phyloP scores from a whole-genome alignment of 2,888 invertebrate genomes.

The Helleia helle region DNA sequence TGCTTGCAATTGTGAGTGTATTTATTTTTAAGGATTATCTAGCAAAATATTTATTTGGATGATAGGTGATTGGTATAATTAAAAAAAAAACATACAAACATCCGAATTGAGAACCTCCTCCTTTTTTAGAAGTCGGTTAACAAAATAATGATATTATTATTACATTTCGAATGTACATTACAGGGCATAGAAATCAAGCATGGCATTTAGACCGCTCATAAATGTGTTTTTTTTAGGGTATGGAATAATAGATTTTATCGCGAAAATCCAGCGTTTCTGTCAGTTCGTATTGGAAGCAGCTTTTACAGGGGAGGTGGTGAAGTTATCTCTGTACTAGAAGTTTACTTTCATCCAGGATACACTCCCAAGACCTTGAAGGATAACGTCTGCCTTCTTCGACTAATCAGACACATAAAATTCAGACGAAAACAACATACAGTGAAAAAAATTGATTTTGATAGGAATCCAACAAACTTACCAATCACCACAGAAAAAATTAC shows the following conservation, averaged over 20 bases:
- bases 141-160: no score
- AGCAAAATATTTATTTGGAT: no score
- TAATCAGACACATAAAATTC: conserved; percentile 30
- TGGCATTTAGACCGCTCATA: not conserved
- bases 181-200: no score
- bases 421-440: conserved; percentile 26
- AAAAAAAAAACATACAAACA: no score
- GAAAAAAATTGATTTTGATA: conserved; percentile 46
- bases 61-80: no score
- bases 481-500: conserved; percentile 35
- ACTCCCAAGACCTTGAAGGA: conserved; percentile 39
- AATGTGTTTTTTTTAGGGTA: conserved; percentile 30
- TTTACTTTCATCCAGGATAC: conserved; percentile 51
- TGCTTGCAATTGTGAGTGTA: conserved; percentile 56
- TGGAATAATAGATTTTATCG: conserved; percentile 56
- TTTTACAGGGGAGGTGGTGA: conserved; percentile 43
- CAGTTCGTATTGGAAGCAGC: conserved; percentile 48
- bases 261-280: conserved; percentile 47
- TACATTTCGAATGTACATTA: no score
- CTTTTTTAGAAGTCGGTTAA: no score
- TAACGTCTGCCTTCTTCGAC: conserved; percentile 45
- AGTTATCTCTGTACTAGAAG: conserved; percentile 36
- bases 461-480: conserved; percentile 25
- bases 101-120: no score
- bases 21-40: no score